phyloP scores from a whole-genome alignment of 2,113 vertebrate species.

The Trochalopteron elliotii region DNA sequence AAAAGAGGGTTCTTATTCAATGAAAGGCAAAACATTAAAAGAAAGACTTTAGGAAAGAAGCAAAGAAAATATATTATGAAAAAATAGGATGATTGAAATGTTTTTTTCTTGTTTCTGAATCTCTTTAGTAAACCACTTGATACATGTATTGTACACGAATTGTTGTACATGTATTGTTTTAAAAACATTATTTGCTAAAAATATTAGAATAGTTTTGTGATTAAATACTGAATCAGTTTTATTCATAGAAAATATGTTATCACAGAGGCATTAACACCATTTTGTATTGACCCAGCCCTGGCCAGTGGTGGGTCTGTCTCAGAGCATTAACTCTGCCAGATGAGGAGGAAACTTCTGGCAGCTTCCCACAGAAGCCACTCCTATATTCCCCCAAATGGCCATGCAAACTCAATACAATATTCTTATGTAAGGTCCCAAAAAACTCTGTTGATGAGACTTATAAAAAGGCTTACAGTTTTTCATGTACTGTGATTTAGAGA shows the following conservation, averaged over 20 bases:
- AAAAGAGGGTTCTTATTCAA: neutral
- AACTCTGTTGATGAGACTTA: neutral
- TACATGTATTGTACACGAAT: rapidly evolving
- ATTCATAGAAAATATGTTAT: neutral
- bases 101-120: neutral
- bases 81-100: neutral
- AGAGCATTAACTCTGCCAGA: neutral
- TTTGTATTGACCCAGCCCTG: neutral
- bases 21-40: neutral
- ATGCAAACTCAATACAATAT: no score
- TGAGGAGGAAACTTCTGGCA: neutral
- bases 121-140: neutral
- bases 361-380: neutral
- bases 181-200: neutral
- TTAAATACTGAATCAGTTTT: neutral
- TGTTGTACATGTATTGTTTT: no score
- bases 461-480: neutral
- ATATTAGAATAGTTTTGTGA: neutral
- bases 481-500: neutral
- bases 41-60: neutral
- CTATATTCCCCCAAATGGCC: no score
- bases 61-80: neutral
- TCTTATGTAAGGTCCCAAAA: neutral
- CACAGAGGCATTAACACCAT: neutral
- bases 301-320: neutral